Percentiles rank a stretch among this genome's conserved stretches.
These are phyloP conservation scores for Bothrops alternatus DNA, from an alignment of 2,797 vertebrate species.

Conservation along the genomic window DNA sequence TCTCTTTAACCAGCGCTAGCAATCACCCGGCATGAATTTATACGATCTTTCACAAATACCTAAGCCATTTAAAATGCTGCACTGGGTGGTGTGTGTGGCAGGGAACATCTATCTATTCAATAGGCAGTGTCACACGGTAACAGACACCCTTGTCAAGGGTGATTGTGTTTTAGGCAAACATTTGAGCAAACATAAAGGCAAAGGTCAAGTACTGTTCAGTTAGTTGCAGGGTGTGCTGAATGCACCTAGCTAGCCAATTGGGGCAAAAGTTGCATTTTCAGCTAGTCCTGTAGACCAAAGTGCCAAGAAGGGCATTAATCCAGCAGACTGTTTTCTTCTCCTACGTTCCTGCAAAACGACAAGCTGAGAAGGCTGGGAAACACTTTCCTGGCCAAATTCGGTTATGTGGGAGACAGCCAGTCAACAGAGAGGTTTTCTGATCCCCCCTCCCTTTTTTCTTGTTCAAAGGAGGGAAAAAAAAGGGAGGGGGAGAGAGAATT, in stretches of 20 bases:
- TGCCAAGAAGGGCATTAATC: slow-evolving; percentile 55
- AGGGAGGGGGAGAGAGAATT: not conserved
- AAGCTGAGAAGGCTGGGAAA: slow-evolving; percentile 32
- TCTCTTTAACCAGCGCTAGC: slow-evolving; percentile 73
- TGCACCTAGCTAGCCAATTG: slow-evolving; percentile 92
- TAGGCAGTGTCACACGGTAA: slow-evolving; percentile 91
- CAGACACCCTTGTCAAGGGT: slow-evolving; percentile 91
- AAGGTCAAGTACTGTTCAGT: slow-evolving; percentile 98
- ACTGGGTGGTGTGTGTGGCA: slow-evolving; percentile 80
- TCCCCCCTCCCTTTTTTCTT: not conserved
- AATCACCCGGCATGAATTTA: slow-evolving; percentile 78
- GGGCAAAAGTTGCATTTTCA: slow-evolving; percentile 83
- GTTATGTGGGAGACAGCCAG: not conserved
- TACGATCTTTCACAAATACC: slow-evolving; percentile 81
- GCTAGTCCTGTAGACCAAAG: slow-evolving; percentile 62
- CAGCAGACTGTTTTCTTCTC: slow-evolving; percentile 46
- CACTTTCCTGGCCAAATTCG: not conserved
- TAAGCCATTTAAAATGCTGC: slow-evolving; percentile 79
- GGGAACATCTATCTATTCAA: slow-evolving; percentile 92
- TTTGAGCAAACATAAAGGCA: slow-evolving; percentile 92
- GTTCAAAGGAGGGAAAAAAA: not conserved
- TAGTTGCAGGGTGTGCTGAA: slow-evolving; percentile 91
- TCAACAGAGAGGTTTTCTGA: slow-evolving; percentile 1
- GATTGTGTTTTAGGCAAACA: slow-evolving; percentile 99
- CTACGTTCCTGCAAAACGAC: slow-evolving; percentile 22